Evolutionary conservation across 2,797 vertebrate genomes (phyloP).

Genomic region (Leucoraja ocellata): DNA sequence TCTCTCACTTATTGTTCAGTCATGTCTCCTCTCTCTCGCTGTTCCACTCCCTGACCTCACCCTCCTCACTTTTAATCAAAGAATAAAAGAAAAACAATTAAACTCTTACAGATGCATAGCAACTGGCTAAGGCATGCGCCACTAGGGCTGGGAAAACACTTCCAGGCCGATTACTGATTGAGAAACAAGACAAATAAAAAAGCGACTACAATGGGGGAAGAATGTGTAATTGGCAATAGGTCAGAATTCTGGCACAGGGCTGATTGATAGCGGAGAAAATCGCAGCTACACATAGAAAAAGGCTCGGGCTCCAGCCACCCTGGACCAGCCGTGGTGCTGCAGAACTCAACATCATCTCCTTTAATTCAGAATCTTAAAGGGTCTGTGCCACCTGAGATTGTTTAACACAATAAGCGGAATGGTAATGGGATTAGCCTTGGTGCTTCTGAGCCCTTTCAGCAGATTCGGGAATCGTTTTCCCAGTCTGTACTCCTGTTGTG

Average conservation of each 20-base stretch:
- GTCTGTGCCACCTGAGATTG: neutral
- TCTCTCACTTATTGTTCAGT: conserved; percentile 26
- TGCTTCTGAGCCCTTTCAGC: neutral
- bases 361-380: conserved; percentile 32
- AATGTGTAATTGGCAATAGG: conserved; percentile 37
- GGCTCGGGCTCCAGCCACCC: conserved; percentile 1
- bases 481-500: neutral
- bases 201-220: conserved; percentile 8
- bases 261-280: conserved; percentile 34
- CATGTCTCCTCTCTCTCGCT: conserved; percentile 22
- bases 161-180: conserved; percentile 26
- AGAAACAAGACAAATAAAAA: conserved; percentile 38
- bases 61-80: conserved; percentile 37
- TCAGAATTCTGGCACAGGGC: conserved; percentile 30
- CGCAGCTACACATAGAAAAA: conserved; percentile 8
- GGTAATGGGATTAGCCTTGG: conserved; percentile 1
- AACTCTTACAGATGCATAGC: conserved; percentile 31
- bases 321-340: conserved; percentile 11
- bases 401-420: neutral
- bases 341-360: neutral
- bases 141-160: conserved; percentile 31
- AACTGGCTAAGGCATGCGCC: conserved; percentile 34
- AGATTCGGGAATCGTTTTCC: neutral
- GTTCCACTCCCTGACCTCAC: conserved; percentile 37
- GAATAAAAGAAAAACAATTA: conserved; percentile 35